These are phyloP conservation scores for Miniopterus natalensis DNA, from an alignment of 2,113 vertebrate genomes.

Conservation along the genomic window DNA sequence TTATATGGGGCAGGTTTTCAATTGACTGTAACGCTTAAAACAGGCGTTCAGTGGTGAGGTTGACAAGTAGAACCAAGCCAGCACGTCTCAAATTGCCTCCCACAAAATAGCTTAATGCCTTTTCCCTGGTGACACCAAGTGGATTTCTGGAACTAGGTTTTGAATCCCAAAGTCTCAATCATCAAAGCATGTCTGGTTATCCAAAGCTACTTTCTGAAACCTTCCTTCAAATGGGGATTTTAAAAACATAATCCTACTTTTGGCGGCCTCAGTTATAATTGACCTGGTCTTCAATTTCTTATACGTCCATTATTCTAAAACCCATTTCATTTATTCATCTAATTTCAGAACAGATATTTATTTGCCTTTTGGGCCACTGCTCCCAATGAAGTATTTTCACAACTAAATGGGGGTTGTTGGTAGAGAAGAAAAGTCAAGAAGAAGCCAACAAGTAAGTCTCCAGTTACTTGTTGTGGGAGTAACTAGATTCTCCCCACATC, in stretches of 20 bases:
- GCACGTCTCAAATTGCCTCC: slow-evolving; percentile 16
- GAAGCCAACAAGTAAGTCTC: background rate
- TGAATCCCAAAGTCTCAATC: slow-evolving; percentile 66
- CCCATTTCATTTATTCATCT: background rate
- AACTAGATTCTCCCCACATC: background rate
- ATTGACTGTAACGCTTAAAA: slow-evolving; percentile 20
- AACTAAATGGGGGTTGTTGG: background rate
- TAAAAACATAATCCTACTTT: slow-evolving; percentile 68
- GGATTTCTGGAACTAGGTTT: slow-evolving; percentile 60
- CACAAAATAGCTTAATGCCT: slow-evolving; percentile 42
- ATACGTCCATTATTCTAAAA: slow-evolving; percentile 7
- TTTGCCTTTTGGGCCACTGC: background rate
- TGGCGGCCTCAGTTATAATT: slow-evolving; percentile 49
- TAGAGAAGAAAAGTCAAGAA: background rate
- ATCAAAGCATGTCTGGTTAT: slow-evolving; percentile 66
- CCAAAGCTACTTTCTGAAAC: slow-evolving; percentile 69
- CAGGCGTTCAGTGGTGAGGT: background rate
- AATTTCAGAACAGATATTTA: slow-evolving; percentile 30
- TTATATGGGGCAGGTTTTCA: slow-evolving; percentile 10
- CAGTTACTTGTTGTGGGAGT: background rate
- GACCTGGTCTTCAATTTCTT: slow-evolving; percentile 10
- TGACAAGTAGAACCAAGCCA: slow-evolving; percentile 55
- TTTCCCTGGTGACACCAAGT: slow-evolving; percentile 42
- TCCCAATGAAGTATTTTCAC: background rate
- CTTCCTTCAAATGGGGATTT: slow-evolving; percentile 66